Base-by-base conservation (phyloP, 92 coral and sea anemone species). In the Palythoa caribaeorum region DNA sequence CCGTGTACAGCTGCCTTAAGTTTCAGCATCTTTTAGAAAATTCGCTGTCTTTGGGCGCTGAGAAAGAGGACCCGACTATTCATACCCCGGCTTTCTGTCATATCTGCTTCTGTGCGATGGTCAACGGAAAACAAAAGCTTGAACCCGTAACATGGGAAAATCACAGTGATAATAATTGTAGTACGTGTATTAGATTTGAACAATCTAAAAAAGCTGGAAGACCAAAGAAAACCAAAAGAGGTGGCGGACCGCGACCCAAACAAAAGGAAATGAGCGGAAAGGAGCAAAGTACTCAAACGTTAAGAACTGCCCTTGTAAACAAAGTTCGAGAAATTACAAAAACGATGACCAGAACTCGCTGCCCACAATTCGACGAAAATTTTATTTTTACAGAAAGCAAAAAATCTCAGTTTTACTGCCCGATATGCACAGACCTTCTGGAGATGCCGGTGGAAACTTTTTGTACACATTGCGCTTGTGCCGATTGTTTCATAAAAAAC, bases 381-480 rank as follows among this genome's bases (percentile, higher is more conserved):
- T 77, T 54, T 53, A 20, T 52, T 52, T 77, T 77, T 51, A 54
- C 69, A 10, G 69, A 77, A 77, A 77, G 83, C 50, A 28, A 77
- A 39, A 77, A 77, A n/a, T 15, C 63, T 54, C 69, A 77, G 69
- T 77, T 53, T 17, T 77, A 77, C 38, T 77, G 69, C 68, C 83
- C 83, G 59, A 54, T 77, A 77, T 54, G 69, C 66, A 77, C 65
- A 59, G 83, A 78, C 19, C 70, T 78, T 40, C 28, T 78, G 13
- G 83, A 78, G 50, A 55, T 54, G 10, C 83, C 48, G 38, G 36
- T 78, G 59, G 69, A 57, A 79, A 79, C 84, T 10, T 16, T 13
- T 79, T 79, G 84, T 37, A 79, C 84, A 36, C 84, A 79, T 3
- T 79, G 84, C 36, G 84, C 54, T 48, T 78, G 84, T 78, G 62